Base-by-base conservation (phyloP, 2,113 vertebrate species). In the Rallus limicola region DNA sequence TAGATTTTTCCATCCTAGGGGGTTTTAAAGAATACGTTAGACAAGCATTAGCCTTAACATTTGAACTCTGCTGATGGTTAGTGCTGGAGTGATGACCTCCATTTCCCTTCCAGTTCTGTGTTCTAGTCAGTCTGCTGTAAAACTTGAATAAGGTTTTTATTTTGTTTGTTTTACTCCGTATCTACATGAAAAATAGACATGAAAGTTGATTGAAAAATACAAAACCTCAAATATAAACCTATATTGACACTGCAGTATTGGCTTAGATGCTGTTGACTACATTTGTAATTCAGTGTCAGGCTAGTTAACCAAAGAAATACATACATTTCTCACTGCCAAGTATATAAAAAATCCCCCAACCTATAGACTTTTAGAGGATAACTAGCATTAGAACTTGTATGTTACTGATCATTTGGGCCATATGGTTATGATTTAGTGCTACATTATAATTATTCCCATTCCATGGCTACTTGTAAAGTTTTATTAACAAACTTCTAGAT, bases 201-300 rank as follows among this genome's bases (percentile, higher is more conserved):
- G 10, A 55, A 74, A 88, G 88, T 25, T 11, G 9, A 25, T 24
- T 42, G n/a, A 55, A 70, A 90, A 85, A 60, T 36, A 19, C 3
- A 46, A 83, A 69, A 10, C 6, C 29, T 58, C 0, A 0, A 70
- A 9, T 83, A 28, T 29, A 81, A 75, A 25, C 18, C 5, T 52
- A 3, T 60, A 26, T 4, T 24, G 14, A 13, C 0, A 0, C 50
- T 75, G 48, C 42, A 68, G 0, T 62, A n/a, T 62, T 55, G 44
- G 24, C 44, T 25, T 58, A 58, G 53, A 19, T 92, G 34, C 34
- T 72, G 5, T 24, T 82, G 28, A 23, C 40, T 62, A 18, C 23
- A 74, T 65, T 70, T 64, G 6, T 60, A 65, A n/a, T 34, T 72
- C 34, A 38, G 6, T 78, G n/a, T 77, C n/a, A 80, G 33, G 28